Evolutionary conservation across 2,113 vertebrate genomes (phyloP), one percentile per base, ranked within the genome.

Genomic region (Setophaga coronata): DNA sequence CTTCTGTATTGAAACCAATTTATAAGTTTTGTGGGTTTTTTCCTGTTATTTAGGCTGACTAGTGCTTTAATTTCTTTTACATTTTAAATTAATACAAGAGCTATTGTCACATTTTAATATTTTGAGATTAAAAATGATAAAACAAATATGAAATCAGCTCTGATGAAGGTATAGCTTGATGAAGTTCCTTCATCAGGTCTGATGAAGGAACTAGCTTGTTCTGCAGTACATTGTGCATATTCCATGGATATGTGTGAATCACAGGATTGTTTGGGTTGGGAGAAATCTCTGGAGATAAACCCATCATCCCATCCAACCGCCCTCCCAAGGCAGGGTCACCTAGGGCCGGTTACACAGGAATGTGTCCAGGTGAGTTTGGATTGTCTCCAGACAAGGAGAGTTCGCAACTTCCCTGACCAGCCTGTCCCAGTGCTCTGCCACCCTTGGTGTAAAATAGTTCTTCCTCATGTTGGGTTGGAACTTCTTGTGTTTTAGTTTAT

Each of bases 341-440:
- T 3, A 10, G 18, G n/a, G 23, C 24, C 45, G 28, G 10, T 70
- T 3, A 12, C 17, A 31, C 14, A 26, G 26, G 33, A 67, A 26
- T 0, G 0, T 9, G 7, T 61, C 15, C 64, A n/a, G n/a, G 10
- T 25, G 47, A 25, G 19, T 47, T 28, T 54, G 17, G 38, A 70
- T 29, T 38, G 8, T 9, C 29, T 57, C 29, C 56, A 70, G 24
- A 53, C 3, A 54, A 16, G 15, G 11, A 54, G 16, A 40, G 7
- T 40, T 48, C 19, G 54, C 0, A 0, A 40, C 5, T 33, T 47
- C 5, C 23, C 14, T 47, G 40, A 26, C 18, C 28, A 54, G 19
- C 28, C 40, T 29, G 16, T 47, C 8, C 29, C 56, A 14, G 10
- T 54, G 38, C 18, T 29, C 38, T 61, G 18, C 14, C 28, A 45